These are phyloP conservation scores for Pogona vitticeps DNA, from an alignment of 2,113 vertebrate species.

Conservation along the genomic window DNA sequence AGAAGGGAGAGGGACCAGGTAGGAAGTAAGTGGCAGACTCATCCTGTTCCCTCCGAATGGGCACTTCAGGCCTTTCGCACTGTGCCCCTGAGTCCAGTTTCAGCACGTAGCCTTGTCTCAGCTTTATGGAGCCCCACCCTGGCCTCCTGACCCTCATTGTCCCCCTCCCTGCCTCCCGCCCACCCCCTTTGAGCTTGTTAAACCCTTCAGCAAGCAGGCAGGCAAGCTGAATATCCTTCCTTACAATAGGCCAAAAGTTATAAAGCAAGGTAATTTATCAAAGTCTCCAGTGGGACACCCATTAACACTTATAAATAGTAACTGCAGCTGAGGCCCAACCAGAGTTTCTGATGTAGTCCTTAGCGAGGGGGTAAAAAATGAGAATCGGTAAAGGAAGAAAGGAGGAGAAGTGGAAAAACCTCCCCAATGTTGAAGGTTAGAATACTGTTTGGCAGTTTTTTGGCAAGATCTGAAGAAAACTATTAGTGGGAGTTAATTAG, in stretches of 20 bases:
- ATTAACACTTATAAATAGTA: slow-evolving; percentile 2
- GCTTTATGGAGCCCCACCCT: slow-evolving; percentile 31
- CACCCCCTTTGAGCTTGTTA: neutral
- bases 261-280: slow-evolving; percentile 6
- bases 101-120: slow-evolving; percentile 13
- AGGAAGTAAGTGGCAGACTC: slow-evolving; percentile 18
- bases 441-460: neutral
- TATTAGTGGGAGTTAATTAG: neutral
- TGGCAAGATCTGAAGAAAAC: slow-evolving; percentile 10
- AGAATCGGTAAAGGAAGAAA: neutral
- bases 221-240: neutral
- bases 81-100: neutral
- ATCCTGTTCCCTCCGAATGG: neutral
- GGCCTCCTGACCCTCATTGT: slow-evolving; percentile 42
- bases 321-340: neutral
- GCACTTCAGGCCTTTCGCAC: neutral
- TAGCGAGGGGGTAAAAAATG: neutral
- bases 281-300: slow-evolving; percentile 12
- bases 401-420: neutral
- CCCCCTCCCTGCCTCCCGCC: neutral
- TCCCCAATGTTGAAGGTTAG: neutral
- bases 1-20: neutral
- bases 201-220: neutral
- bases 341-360: neutral
- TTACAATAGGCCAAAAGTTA: slow-evolving; percentile 5